Percentiles rank a stretch among this genome's conserved stretches.
Evolutionary conservation across 2,888 invertebrate genomes (phyloP).

Genomic region (Parnassius orleans): DNA sequence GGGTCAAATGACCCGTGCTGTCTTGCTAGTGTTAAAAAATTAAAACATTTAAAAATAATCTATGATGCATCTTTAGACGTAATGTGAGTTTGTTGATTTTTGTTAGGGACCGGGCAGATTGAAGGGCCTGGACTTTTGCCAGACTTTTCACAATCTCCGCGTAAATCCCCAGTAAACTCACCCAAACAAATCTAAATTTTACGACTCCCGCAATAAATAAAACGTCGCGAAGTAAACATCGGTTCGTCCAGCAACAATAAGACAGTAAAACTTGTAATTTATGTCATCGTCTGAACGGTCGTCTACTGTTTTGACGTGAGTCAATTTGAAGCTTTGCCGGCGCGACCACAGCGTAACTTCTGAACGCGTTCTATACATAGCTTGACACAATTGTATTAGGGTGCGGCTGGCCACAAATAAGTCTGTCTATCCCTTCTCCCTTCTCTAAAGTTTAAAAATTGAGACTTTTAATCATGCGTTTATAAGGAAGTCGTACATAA

Average conservation of each 20-base stretch:
- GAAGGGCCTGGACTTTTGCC: slow-evolving; percentile 25
- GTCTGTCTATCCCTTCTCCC: slow-evolving; percentile 18
- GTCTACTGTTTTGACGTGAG: slow-evolving; percentile 36
- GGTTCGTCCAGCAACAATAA: slow-evolving; percentile 42
- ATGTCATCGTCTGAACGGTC: slow-evolving; percentile 41
- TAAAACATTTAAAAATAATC: no score
- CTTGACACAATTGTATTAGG: slow-evolving; percentile 13
- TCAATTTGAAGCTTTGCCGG: slow-evolving; percentile 29
- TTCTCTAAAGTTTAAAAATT: slow-evolving; percentile 11
- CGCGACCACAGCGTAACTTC: slow-evolving; percentile 1
- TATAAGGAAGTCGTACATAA: slow-evolving; percentile 26
- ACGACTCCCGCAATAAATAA: slow-evolving; percentile 51
- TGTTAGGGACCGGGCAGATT: not conserved
- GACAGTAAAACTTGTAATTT: slow-evolving; percentile 41
- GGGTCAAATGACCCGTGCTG: no score
- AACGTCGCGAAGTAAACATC: slow-evolving; percentile 22
- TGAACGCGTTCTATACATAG: slow-evolving; percentile 3
- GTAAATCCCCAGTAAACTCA: slow-evolving; percentile 25
- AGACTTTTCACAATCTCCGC: slow-evolving; percentile 18
- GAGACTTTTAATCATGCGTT: slow-evolving; percentile 26
- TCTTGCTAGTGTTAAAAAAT: no score
- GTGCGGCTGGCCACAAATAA: slow-evolving; percentile 17
- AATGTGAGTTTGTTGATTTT: not conserved
- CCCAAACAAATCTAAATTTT: slow-evolving; percentile 56
- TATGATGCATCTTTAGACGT: not conserved